Evolutionary conservation across 2,888 invertebrate genomes (phyloP), one percentile per base, ranked within the genome.

Genomic region (Caenorhabditis imperialis): DNA sequence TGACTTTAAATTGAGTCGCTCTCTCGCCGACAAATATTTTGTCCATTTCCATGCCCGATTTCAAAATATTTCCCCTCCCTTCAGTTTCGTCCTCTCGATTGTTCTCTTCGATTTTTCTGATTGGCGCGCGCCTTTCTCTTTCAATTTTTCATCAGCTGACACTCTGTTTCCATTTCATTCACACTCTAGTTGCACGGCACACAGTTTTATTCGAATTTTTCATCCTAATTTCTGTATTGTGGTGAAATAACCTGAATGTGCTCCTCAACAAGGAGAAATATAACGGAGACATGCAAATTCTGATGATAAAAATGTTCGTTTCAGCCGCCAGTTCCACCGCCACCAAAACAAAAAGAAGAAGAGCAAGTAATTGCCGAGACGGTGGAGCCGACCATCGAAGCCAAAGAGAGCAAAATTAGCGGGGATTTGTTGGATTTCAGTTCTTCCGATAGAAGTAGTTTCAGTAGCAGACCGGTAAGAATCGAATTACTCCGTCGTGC

Each of bases 391-490:
- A 47, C 63, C 63, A 38, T 27, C 48, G 51, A 30, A 20, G 14
- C 40, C 27, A 25, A 37, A 25, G 16, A 47, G 38, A n/a, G n/a
- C n/a, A 58, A 45, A n/a, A 70, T 61, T 61, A 55, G 61, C 35
- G 70, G 44, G 48, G 61, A 70, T 50, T 35, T 70, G n/a, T 25
- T 70, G 3, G 61, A 70, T 48, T 70, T 70, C 35, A 70, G 55
- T 40, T 61, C 70, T 47, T 61, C 48, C 16, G 70, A 70, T 70
- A 70, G 55, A 25, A 61, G 61, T 61, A 70, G 70, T 70, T 61
- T 61, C 53, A 61, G 55, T 70, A 61, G 61, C 44, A 37, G 61
- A 53, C 54, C 69, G 69, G 69, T 70, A 30, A 30, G 69, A 27
- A 10, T 45, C 20, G 12, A n/a, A n/a, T n/a, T n/a, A n/a, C 30